Conservation (phyloP, 2,888 invertebrate genomes). For the Euspilapteryx auroguttella region DNA sequence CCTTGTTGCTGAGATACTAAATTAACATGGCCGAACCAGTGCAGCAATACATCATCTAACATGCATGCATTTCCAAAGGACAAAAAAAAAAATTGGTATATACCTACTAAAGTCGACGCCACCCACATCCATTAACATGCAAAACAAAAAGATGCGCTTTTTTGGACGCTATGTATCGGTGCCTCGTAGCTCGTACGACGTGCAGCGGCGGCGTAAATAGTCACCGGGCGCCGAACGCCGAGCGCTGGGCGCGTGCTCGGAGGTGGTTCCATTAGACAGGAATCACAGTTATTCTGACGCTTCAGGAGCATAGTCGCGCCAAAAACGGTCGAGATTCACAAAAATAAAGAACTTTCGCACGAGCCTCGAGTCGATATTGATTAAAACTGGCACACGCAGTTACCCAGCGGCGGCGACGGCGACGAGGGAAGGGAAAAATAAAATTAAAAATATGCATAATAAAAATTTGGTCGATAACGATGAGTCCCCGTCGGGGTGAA, state of each 20-base stretch:
- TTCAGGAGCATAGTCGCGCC: conserved; percentile 11
- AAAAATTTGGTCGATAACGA: conserved; percentile 52
- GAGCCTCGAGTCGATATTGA: conserved; percentile 25
- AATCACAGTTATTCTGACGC: conserved; percentile 8
- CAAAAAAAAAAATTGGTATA: no score
- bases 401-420: conserved; percentile 18
- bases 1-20: no score
- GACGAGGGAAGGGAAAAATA: conserved; percentile 34
- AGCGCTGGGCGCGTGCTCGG: not conserved
- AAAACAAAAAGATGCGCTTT: conserved; percentile 1
- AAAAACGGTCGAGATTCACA: conserved; percentile 17
- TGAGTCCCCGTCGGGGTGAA: conserved; percentile 23
- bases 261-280: conserved; percentile 19
- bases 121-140: conserved; percentile 3
- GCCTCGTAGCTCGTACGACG: not conserved
- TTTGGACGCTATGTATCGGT: conserved; percentile 1
- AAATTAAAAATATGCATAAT: conserved; percentile 53
- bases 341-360: conserved; percentile 21
- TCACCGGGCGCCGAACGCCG: not conserved
- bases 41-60: no score
- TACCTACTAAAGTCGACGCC: not conserved
- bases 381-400: conserved; percentile 28
- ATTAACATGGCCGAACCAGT: no score
- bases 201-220: not conserved
- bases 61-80: no score